These are phyloP conservation scores for Acanthosepion lycidas DNA, from an alignment of 2,888 invertebrate species.

Conservation along the genomic window DNA sequence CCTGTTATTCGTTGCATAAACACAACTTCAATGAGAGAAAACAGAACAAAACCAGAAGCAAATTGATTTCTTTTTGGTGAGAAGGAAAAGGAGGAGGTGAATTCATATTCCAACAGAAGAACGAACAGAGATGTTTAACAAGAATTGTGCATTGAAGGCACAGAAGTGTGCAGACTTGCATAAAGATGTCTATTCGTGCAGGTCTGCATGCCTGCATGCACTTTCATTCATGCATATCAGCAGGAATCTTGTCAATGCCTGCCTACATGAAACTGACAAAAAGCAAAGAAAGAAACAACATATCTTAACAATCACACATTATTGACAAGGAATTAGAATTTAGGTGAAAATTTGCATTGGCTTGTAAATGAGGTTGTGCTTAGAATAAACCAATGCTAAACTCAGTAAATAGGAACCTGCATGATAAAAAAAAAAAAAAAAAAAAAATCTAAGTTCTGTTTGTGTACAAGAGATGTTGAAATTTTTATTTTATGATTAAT, in stretches of 20 bases:
- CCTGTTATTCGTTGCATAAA: not conserved
- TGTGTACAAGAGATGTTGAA: not conserved
- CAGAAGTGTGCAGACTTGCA: not conserved
- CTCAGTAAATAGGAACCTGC: not conserved
- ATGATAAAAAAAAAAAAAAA: not conserved
- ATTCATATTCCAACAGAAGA: not conserved
- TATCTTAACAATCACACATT: not conserved
- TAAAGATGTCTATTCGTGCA: not conserved
- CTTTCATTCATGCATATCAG: not conserved
- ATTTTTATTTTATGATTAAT: not conserved
- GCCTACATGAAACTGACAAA: not conserved
- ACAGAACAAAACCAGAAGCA: not conserved
- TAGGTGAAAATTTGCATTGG: not conserved
- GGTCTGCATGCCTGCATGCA: not conserved
- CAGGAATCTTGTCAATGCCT: not conserved
- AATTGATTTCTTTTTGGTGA: not conserved
- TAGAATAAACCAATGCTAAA: not conserved
- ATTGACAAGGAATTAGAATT: not conserved
- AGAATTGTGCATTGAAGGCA: not conserved
- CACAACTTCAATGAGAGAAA: not conserved
- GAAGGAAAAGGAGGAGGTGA: not conserved
- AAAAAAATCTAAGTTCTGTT: not conserved
- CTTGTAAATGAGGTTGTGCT: not conserved
- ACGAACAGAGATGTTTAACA: not conserved
- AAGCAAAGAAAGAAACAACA: not conserved